Conservation (phyloP, 2,113 vertebrate genomes). For the Speoplatyrhinus poulsoni region DNA sequence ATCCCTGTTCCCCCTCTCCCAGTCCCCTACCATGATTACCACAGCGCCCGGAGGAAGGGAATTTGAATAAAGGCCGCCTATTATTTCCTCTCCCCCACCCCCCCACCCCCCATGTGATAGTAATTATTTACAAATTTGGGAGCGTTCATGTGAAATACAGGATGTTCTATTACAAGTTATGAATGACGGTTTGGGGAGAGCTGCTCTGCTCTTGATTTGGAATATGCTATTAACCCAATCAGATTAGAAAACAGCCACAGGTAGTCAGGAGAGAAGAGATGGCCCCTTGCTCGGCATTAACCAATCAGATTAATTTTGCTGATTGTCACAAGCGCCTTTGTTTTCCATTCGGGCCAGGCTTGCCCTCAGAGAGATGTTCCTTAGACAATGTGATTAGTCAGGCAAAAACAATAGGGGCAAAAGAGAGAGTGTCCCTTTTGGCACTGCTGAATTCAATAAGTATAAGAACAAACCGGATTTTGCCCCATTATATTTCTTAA, state of each 20-base stretch:
- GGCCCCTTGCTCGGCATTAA: constrained; percentile 62
- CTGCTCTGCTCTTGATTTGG: constrained; percentile 59
- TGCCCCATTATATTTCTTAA: constrained; percentile 73
- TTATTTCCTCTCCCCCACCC: constrained; percentile 48
- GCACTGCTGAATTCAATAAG: constrained; percentile 72
- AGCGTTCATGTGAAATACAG: constrained; percentile 74
- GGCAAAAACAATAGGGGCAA: constrained; percentile 60
- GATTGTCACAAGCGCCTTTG: constrained; percentile 69
- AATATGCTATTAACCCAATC: constrained; percentile 72
- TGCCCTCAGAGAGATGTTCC: constrained; percentile 32
- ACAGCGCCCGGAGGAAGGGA: constrained; percentile 72
- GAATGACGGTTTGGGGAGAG: constrained; percentile 57
- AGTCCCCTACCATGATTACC: constrained; percentile 71
- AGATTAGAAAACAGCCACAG: constrained; percentile 70
- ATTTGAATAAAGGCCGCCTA: constrained; percentile 74
- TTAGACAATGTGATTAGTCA: constrained; percentile 62
- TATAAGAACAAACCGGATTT: constrained; percentile 58
- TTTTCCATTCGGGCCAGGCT: constrained; percentile 55
- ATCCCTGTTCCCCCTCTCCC: constrained; percentile 52
- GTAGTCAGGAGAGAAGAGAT: constrained; percentile 50
- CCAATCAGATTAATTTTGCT: constrained; percentile 77
- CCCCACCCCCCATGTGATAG: constrained; percentile 71
- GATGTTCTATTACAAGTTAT: constrained; percentile 72
- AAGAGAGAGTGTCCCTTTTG: constrained; percentile 58
- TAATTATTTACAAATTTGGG: constrained; percentile 80